Evolutionary conservation across 2,797 vertebrate genomes (phyloP).

Genomic region (Mareca strepera): DNA sequence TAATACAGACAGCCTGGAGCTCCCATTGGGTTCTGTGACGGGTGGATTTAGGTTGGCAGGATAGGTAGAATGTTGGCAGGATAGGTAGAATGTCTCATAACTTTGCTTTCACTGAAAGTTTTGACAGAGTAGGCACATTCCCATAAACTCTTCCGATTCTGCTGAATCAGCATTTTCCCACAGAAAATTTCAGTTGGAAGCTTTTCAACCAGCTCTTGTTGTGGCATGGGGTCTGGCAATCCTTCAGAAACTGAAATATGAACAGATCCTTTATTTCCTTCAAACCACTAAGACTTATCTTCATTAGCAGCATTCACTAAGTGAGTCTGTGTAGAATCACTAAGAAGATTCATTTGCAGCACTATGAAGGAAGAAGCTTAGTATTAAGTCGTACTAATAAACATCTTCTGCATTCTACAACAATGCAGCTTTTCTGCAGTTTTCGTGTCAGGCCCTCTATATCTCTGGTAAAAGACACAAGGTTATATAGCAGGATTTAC

Average conservation of each 20-base stretch:
- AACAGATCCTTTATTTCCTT: slow-evolving; percentile 40
- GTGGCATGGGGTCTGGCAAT: slow-evolving; percentile 31
- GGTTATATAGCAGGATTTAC: not conserved
- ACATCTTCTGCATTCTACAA: not conserved
- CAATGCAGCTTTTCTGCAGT: not conserved
- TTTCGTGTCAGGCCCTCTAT: not conserved
- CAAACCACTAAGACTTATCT: not conserved
- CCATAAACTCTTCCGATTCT: not conserved
- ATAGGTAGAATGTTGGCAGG: not conserved
- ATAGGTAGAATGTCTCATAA: not conserved
- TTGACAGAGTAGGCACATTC: not conserved
- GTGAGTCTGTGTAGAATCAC: not conserved
- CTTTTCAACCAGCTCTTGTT: not conserved
- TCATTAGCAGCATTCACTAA: not conserved
- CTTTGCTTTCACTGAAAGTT: not conserved
- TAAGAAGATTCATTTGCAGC: not conserved
- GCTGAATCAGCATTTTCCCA: slow-evolving; percentile 43
- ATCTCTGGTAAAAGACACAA: not conserved
- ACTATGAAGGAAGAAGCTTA: not conserved
- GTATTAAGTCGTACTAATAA: slow-evolving; percentile 16
- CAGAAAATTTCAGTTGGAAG: slow-evolving; percentile 1
- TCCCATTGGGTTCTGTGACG: not conserved
- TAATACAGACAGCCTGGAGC: not conserved
- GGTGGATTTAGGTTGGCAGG: not conserved
- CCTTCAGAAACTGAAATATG: slow-evolving; percentile 32